These are phyloP conservation scores for Lamellibrachia columna DNA, from an alignment of 2,888 invertebrate genomes.

Conservation along the genomic window DNA sequence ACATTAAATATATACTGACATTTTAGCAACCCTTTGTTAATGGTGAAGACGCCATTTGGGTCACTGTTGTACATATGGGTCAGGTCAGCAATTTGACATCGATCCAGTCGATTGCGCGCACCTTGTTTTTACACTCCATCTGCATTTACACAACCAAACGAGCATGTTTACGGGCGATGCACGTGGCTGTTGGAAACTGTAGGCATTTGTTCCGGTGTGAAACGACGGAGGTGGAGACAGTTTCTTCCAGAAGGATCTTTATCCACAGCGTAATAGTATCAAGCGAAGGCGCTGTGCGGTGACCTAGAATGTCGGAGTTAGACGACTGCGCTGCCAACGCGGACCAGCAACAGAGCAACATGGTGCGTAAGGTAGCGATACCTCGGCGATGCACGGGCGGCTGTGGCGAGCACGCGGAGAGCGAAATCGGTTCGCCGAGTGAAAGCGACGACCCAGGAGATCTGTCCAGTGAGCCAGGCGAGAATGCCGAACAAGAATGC, in stretches of 20 bases:
- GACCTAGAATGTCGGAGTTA: not conserved
- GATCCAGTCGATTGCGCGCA: not conserved
- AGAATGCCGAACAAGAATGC: conserved; percentile 11
- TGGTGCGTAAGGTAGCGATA: conserved; percentile 16
- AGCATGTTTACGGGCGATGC: not conserved
- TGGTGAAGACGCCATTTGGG: conserved; percentile 9
- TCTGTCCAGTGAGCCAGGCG: not conserved
- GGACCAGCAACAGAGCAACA: not conserved
- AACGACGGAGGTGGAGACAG: conserved; percentile 1
- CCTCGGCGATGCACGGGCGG: not conserved
- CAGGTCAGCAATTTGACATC: conserved; percentile 9
- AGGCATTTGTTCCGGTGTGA: not conserved
- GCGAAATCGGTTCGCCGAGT: not conserved
- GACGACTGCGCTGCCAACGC: not conserved
- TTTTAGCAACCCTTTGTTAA: not conserved
- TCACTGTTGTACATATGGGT: not conserved
- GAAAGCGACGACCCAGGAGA: not conserved
- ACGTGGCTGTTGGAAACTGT: not conserved
- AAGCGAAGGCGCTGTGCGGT: not conserved
- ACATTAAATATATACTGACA: not conserved
- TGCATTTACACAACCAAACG: not conserved
- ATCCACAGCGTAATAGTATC: not conserved
- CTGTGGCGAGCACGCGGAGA: not conserved
- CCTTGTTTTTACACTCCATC: not conserved
- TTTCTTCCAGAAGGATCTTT: not conserved